Evolutionary conservation across 92 coral and sea anemone genomes (phyloP), one percentile per base, ranked within the genome.

Genomic region (Heteractis magnifica): DNA sequence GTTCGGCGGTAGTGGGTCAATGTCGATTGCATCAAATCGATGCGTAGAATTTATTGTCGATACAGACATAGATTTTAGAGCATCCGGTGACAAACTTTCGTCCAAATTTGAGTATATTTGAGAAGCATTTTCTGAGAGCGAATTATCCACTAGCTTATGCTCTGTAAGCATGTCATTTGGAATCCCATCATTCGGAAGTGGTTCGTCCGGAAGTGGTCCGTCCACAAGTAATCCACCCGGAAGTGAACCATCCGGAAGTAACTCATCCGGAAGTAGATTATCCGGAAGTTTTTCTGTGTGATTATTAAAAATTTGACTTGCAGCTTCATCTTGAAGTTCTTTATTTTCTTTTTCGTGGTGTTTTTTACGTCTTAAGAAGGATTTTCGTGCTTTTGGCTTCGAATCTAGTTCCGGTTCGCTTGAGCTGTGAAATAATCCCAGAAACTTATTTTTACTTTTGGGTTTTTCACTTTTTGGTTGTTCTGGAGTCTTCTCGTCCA

Each of bases 401-500:
- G 87, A 8, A 41, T 90, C 84, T 23, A 93, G 78, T 64, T 95
- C 98, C 6, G 95, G 92, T 62, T 95, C 98, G 74, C 98, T 95
- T 34, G 98, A 87, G 77, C 94, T 94, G 20, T 97, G 94, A 73
- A 95, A 94, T 71, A 95, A 79, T 18, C 88, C 84, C 44, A 91
- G 86, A 18, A 93, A 84, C 18, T 89, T 82, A 56, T 68, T 53
- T 58, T 60, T 82, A 19, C n/a, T 23, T 82, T 82, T 82, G 18
- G 75, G 56, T 72, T 82, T 72, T 34, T 72, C 85, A 11, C 9
- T 5, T 73, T 81, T 71, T 19, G 82, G 77, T 56, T 64, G 81
- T 77, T 84, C 78, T 11, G 86, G 79, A 13, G 18, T 19, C 51
- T 84, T 23, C 4, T 84, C 85, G 18, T 84, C 87, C 53, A 90